Conservation (phyloP, 2,888 invertebrate species). For the Drosophila putrida region DNA sequence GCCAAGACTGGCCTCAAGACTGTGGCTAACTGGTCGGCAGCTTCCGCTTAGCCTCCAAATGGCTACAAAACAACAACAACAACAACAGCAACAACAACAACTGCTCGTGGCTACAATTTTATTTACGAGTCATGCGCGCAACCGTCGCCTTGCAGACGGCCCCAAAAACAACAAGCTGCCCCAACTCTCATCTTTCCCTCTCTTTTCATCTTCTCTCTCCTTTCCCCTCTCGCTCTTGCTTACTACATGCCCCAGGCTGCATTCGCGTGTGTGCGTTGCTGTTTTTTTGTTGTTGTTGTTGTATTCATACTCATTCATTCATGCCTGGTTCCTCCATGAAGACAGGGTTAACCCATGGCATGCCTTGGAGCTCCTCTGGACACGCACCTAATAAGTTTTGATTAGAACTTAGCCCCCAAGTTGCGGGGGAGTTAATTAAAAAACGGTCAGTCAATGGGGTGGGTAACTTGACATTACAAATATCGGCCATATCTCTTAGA, state of each 20-base stretch:
- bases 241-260: slow-evolving; percentile 23
- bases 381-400: slow-evolving; percentile 75
- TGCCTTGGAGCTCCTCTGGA: slow-evolving; percentile 40
- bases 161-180: slow-evolving; percentile 5
- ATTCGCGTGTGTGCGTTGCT: slow-evolving; percentile 45
- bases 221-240: not conserved
- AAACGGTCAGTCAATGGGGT: slow-evolving; percentile 23
- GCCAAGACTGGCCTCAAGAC: slow-evolving; percentile 17
- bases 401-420: slow-evolving; percentile 46
- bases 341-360: slow-evolving; percentile 15
- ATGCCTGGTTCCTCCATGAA: slow-evolving; percentile 32
- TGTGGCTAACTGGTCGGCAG: slow-evolving; percentile 61
- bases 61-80: slow-evolving; percentile 13
- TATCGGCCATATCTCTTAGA: slow-evolving; percentile 7
- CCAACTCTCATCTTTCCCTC: not conserved
- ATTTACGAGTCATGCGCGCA: slow-evolving; percentile 80
- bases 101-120: slow-evolving; percentile 78
- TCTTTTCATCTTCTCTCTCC: not conserved
- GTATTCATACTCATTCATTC: slow-evolving; percentile 70
- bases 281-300: too few relatives aligned
- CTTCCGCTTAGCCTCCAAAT: slow-evolving; percentile 61
- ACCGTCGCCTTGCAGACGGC: slow-evolving; percentile 66
- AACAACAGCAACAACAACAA: slow-evolving; percentile 3
- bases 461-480: slow-evolving; percentile 9
- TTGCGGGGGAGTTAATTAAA: slow-evolving; percentile 64